phyloP scores from a whole-genome alignment of 2,888 invertebrate species.

The Heteropelma amictum region DNA sequence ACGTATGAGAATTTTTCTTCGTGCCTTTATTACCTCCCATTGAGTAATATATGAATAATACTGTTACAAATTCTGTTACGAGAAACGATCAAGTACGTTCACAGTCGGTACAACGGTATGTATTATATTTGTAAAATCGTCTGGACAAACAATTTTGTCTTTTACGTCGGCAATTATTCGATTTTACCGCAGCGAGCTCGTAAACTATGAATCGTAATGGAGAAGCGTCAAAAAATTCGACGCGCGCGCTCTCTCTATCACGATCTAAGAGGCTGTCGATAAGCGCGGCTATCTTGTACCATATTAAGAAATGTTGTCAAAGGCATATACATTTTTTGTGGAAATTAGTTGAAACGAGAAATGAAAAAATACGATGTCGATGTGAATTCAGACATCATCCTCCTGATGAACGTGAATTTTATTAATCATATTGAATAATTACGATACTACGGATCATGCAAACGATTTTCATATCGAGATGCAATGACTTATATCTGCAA shows the following conservation, averaged over 20 bases:
- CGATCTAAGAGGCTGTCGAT: conserved; percentile 12
- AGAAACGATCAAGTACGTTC: background rate
- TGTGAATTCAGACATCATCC: no score
- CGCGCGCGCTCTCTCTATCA: conserved; percentile 38
- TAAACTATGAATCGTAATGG: conserved; percentile 16
- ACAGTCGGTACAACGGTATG: background rate
- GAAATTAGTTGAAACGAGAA: no score
- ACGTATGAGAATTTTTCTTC: background rate
- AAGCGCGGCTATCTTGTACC: background rate
- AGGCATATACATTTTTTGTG: background rate
- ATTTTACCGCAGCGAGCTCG: background rate
- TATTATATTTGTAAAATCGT: conserved; percentile 16
- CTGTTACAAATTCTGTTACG: background rate
- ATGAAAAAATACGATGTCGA: no score
- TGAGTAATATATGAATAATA: background rate
- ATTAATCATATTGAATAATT: no score
- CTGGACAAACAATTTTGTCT: conserved; percentile 21
- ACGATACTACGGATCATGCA: no score
- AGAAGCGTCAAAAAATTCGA: conserved; percentile 5
- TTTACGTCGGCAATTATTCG: background rate
- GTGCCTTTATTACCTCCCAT: conserved; percentile 47
- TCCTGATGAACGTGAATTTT: no score
- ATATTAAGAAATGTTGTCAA: background rate
- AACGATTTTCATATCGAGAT: no score
- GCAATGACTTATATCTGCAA: no score